Conservation (phyloP, 2,888 invertebrate genomes). For the Callosobruchus maculatus region DNA sequence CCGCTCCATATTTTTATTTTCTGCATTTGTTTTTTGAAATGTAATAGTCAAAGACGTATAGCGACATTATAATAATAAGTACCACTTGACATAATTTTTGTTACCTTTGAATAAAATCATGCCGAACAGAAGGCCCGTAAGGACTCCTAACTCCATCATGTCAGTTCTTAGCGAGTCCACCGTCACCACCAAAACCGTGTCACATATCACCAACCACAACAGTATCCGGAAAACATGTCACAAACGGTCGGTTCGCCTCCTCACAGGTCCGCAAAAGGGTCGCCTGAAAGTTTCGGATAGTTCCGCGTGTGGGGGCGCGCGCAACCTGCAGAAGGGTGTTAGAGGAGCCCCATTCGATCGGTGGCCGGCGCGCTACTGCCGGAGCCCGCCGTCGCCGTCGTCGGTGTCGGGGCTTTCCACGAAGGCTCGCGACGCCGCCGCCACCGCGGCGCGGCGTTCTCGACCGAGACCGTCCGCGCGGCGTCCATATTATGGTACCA, state of each 20-base stretch:
- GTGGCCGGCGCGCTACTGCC: not conserved
- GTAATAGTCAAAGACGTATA: too few relatives aligned
- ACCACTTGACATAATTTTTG: not conserved
- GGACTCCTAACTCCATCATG: not conserved
- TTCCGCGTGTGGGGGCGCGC: not conserved
- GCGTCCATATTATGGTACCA: not conserved
- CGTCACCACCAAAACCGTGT: not conserved
- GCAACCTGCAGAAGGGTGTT: not conserved
- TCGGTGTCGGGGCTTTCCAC: too few relatives aligned
- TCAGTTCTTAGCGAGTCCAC: not conserved
- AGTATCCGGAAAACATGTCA: not conserved
- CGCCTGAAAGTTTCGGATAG: not conserved
- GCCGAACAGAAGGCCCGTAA: not conserved
- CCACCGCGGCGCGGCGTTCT: not conserved
- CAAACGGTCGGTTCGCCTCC: not conserved
- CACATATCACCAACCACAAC: not conserved
- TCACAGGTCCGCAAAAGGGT: not conserved
- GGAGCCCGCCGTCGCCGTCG: not conserved
- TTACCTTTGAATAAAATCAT: not conserved
- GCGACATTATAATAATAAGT: too few relatives aligned
- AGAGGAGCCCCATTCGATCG: not conserved
- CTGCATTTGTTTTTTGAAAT: too few relatives aligned
- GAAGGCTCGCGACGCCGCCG: not conserved
- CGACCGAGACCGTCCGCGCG: not conserved
- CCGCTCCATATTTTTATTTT: too few relatives aligned